Conservation (phyloP, 2,888 invertebrate genomes). For the Crepidodera aurea region DNA sequence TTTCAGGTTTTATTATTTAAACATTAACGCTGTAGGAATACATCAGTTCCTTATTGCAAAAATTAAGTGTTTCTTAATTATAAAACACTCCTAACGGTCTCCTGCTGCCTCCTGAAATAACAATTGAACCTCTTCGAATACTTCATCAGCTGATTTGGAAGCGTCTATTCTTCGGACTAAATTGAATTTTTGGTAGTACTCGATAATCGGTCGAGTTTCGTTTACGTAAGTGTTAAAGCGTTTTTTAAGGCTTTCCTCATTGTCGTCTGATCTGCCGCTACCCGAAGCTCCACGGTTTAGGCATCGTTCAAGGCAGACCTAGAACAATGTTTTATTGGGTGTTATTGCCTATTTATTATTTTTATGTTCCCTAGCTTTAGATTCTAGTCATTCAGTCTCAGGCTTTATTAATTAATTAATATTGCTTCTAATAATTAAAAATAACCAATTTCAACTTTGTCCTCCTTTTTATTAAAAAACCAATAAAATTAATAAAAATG, state of each 20-base stretch:
- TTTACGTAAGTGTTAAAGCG: slow-evolving; percentile 85
- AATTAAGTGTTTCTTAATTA: not conserved
- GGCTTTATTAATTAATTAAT: too few species aligned
- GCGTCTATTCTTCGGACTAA: slow-evolving; percentile 82
- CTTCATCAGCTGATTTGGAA: slow-evolving; percentile 70
- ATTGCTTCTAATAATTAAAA: too few species aligned
- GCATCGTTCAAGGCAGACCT: slow-evolving; percentile 81
- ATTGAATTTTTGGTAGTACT: slow-evolving; percentile 75
- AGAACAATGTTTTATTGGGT: not conserved
- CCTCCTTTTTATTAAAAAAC: too few species aligned
- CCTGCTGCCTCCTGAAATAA: slow-evolving; percentile 47
- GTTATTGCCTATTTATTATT: not conserved
- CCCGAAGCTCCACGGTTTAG: slow-evolving; percentile 85
- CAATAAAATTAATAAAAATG: too few species aligned
- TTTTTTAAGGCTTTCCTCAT: slow-evolving; percentile 85
- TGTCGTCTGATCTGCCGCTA: slow-evolving; percentile 95
- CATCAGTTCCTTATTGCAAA: not conserved
- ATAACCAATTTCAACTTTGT: too few species aligned
- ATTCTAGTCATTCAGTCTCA: too few species aligned
- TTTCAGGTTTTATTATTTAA: not conserved
- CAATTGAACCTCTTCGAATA: slow-evolving; percentile 61
- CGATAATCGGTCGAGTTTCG: slow-evolving; percentile 90
- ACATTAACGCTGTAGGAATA: not conserved
- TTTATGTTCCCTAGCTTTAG: too few species aligned
- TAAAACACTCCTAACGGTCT: slow-evolving; percentile 44